These are phyloP conservation scores for Melieria picta DNA, from an alignment of 2,888 invertebrate genomes.

Conservation along the genomic window DNA sequence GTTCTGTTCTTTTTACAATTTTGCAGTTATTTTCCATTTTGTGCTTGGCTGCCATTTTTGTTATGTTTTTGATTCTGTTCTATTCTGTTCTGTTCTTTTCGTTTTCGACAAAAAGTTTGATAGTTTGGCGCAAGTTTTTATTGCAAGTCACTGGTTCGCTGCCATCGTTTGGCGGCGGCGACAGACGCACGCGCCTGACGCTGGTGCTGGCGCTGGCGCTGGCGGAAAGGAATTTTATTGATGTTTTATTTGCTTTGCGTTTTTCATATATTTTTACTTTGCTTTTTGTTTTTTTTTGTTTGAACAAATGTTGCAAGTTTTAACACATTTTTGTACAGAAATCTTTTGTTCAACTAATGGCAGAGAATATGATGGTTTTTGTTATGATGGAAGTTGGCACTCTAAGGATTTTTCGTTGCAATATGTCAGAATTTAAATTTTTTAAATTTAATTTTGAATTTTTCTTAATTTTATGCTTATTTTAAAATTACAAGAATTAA, in stretches of 20 bases:
- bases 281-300: constrained; percentile 16
- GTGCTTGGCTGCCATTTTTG: not conserved
- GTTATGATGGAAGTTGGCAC: too few relatives aligned
- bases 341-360: too few relatives aligned
- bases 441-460: too few relatives aligned
- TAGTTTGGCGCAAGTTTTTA: constrained; percentile 30
- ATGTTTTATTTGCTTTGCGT: constrained; percentile 6
- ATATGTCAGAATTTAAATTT: too few relatives aligned
- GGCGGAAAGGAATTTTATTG: not conserved
- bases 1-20: not conserved
- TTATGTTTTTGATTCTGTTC: not conserved
- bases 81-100: not conserved
- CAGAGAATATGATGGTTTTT: too few relatives aligned
- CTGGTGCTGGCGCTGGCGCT: too few relatives aligned
- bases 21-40: not conserved
- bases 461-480: too few relatives aligned
- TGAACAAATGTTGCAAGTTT: constrained; percentile 23
- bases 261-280: constrained; percentile 25
- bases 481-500: too few relatives aligned
- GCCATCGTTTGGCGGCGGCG: not conserved
- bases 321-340: too few relatives aligned
- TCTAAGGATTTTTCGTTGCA: too few relatives aligned
- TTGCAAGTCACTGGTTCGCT: constrained; percentile 6
- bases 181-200: not conserved
- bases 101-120: constrained; percentile 20